Base-by-base conservation (phyloP, 1,140 invertebrate genomes). In the Rhyzopertha dominica region DNA sequence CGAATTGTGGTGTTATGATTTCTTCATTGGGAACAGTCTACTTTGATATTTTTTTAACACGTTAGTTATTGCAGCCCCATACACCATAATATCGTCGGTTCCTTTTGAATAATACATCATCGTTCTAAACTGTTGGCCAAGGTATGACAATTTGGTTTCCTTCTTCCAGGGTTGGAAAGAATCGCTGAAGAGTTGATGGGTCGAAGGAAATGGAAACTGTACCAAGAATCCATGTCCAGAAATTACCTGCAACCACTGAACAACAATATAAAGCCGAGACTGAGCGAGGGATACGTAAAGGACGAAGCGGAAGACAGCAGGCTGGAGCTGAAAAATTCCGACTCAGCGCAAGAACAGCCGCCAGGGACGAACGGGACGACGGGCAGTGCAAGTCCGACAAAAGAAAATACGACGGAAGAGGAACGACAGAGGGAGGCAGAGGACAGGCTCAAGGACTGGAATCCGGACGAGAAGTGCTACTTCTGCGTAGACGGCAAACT, bases 151-250 rank as follows among this genome's bases (percentile, higher is more conserved):
- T n/a, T n/a, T n/a, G n/a, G n/a, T n/a, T n/a, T n/a, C n/a, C n/a
- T n/a, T n/a, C n/a, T n/a, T n/a, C n/a, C 51, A 95, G 90, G 90
- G 79, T 78, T 95, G 81, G 90, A 95, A 85, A 81, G 87, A 74
- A 85, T 95, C 75, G 89, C 90, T 75, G 88, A 92, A 77, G 88
- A 92, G 81, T 87, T 92, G 77, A 90, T 90, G 84, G 89, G 88
- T 78, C 81, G 85, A 79, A 85, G 86, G 81, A 87, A 82, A 87
- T 90, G 89, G 84, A 87, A 85, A 79, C 81, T 87, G 74, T 89
- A 85, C 71, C 89, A 84, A 80, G 87, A 85, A 74, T 82, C 77
- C 69, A 76, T 85, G 73, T 76, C 76, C 69, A 78, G 73, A 68
- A 76, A 70, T 75, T 74, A 64, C 67, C 68, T 59, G 53, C 63